A percentile compares a stretch with the other conserved stretches of the same genome.
Evolutionary conservation across 2,113 vertebrate species (phyloP).

Genomic region (Ia io): DNA sequence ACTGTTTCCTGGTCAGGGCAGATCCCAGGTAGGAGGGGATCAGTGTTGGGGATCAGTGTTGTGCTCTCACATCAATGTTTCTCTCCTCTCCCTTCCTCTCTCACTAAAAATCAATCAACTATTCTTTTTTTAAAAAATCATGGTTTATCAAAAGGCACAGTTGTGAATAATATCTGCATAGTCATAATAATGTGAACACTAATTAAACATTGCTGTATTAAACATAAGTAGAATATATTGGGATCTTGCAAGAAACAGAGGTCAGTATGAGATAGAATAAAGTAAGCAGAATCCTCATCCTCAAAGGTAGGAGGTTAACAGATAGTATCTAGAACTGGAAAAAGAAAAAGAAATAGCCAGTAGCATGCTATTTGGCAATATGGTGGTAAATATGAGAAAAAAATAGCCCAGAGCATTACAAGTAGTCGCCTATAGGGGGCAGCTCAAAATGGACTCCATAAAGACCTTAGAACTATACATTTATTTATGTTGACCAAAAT

Average conservation of each 20-base stretch:
- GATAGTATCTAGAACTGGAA: neutral
- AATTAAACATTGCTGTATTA: neutral
- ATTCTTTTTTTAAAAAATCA: neutral
- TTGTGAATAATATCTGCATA: neutral
- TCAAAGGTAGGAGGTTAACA: neutral
- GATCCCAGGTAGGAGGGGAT: too few relatives aligned
- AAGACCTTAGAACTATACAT: neutral
- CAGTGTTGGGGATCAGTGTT: too few relatives aligned
- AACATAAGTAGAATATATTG: neutral
- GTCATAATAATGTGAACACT: neutral
- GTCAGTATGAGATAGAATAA: neutral
- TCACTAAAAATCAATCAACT: too few relatives aligned
- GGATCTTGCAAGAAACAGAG: neutral
- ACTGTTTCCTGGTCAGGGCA: too few relatives aligned
- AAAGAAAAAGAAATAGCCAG: neutral
- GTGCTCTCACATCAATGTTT: too few relatives aligned
- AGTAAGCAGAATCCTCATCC: neutral
- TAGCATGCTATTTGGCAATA: neutral
- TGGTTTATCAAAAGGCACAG: neutral
- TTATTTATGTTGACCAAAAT: neutral
- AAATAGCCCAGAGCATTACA: neutral
- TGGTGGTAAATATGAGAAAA: neutral
- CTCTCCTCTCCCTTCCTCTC: too few relatives aligned
- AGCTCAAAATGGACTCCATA: neutral
- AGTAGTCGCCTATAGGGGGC: neutral